These are phyloP conservation scores for Aleiodes alternator DNA, from an alignment of 2,888 invertebrate species.

Conservation along the genomic window DNA sequence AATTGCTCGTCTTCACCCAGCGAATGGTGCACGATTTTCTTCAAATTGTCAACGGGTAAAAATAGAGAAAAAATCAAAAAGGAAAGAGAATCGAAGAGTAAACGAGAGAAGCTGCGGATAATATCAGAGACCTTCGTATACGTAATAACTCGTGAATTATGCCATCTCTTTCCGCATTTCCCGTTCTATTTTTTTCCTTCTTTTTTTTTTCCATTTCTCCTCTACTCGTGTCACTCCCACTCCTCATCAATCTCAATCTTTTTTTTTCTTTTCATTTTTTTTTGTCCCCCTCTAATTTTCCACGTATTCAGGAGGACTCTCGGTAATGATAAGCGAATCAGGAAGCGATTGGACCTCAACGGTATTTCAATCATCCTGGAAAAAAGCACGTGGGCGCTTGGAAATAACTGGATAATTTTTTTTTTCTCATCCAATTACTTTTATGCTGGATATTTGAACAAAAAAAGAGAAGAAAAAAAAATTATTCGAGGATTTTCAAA, in stretches of 20 bases:
- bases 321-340: constrained; percentile 34
- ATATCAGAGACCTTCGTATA: constrained; percentile 7
- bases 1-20: too few relatives aligned
- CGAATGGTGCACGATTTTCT: too few relatives aligned
- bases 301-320: constrained; percentile 28
- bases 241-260: not conserved
- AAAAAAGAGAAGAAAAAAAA: too few relatives aligned
- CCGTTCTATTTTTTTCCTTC: constrained; percentile 6
- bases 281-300: constrained; percentile 22
- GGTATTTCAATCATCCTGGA: constrained; percentile 24
- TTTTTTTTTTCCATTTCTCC: constrained; percentile 13
- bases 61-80: not conserved
- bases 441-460: too few relatives aligned
- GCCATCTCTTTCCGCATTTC: constrained; percentile 23
- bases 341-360: constrained; percentile 14
- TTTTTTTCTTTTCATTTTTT: not conserved
- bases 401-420: not conserved
- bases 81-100: constrained; percentile 1
- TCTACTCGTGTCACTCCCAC: constrained; percentile 17
- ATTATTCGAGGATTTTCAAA: too few relatives aligned
- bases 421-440: constrained; percentile 7
- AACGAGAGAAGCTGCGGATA: not conserved
- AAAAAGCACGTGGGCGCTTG: constrained; percentile 14
- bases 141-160: constrained; percentile 27
- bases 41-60: too few relatives aligned